These are phyloP conservation scores for Monopis laevigella DNA, from an alignment of 2,888 invertebrate species.

Conservation along the genomic window DNA sequence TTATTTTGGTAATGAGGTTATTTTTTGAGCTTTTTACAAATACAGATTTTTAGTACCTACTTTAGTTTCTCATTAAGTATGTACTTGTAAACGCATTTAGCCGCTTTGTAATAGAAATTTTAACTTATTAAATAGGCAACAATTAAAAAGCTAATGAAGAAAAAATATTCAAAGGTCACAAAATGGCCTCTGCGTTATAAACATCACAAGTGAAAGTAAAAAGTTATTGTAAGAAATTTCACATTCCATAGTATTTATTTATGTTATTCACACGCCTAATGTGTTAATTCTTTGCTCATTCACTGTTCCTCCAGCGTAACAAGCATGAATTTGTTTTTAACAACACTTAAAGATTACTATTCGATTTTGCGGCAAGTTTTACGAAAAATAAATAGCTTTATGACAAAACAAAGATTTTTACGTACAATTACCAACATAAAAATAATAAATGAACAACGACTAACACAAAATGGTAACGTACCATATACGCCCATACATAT, in stretches of 20 bases:
- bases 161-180: background rate
- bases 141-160: background rate
- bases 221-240: constrained; percentile 3
- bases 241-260: constrained; percentile 6
- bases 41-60: no score
- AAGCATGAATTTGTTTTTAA: constrained; percentile 31
- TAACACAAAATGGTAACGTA: no score
- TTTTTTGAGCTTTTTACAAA: no score
- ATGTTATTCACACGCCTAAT: constrained; percentile 42
- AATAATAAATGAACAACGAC: no score
- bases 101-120: background rate
- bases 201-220: constrained; percentile 5
- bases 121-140: background rate
- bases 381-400: no score
- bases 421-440: no score
- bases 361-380: background rate
- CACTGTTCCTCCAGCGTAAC: constrained; percentile 28
- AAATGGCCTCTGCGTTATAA: background rate
- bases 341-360: background rate
- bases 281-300: constrained; percentile 37
- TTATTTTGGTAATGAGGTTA: no score
- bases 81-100: no score
- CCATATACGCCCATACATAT: no score
- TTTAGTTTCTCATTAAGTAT: no score
- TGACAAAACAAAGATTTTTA: no score